These are phyloP conservation scores for Leptopilina myrica DNA, from an alignment of 2,888 invertebrate species.

Conservation along the genomic window DNA sequence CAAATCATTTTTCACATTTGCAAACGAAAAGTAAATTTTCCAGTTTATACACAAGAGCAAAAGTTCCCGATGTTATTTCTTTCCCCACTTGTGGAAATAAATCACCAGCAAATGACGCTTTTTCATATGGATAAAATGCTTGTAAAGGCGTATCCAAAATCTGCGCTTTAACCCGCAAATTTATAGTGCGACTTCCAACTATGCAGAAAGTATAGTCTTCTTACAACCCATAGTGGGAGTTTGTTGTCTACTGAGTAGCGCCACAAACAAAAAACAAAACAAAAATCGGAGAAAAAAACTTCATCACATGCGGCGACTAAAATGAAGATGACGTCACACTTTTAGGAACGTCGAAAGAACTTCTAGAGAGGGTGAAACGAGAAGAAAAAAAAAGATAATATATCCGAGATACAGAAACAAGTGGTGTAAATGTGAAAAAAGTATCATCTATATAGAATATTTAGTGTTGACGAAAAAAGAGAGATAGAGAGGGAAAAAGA, in stretches of 20 bases:
- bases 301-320: constrained; percentile 2
- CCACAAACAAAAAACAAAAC: no score
- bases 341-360: not conserved
- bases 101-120: constrained; percentile 29
- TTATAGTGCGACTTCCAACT: constrained; percentile 30
- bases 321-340: constrained; percentile 31
- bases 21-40: not conserved
- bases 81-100: not conserved
- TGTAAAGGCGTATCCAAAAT: constrained; percentile 30
- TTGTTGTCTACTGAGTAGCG: not conserved
- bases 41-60: no score
- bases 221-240: not conserved
- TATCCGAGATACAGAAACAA: not conserved
- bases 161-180: constrained; percentile 15
- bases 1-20: constrained; percentile 20
- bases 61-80: not conserved
- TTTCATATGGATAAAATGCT: constrained; percentile 20
- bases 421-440: constrained; percentile 6
- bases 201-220: constrained; percentile 3
- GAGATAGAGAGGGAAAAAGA: not conserved
- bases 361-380: no score
- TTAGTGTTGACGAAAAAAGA: constrained; percentile 10
- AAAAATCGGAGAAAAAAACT: not conserved
- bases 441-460: constrained; percentile 13
- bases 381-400: not conserved